Evolutionary conservation across 2,888 invertebrate genomes (phyloP).

Genomic region (Pristionchus japonicus): DNA sequence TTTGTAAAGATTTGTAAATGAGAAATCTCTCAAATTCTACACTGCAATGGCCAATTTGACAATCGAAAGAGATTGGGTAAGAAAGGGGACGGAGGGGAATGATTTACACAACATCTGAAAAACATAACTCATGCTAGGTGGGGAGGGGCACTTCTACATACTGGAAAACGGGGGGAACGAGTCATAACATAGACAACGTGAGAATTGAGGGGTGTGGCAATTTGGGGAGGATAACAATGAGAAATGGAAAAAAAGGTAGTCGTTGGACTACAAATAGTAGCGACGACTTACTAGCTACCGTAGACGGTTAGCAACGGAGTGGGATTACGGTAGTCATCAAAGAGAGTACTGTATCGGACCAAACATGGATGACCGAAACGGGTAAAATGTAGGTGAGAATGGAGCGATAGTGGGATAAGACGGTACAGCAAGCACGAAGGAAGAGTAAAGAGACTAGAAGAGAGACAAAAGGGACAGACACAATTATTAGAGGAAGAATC

Average conservation of each 20-base stretch:
- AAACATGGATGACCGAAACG: no score
- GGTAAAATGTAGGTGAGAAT: no score
- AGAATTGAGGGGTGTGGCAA: neutral
- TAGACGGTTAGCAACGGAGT: no score
- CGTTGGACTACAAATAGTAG: no score
- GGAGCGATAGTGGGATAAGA: no score
- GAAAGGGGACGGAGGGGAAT: neutral
- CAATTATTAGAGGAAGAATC: neutral
- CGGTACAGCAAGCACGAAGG: neutral
- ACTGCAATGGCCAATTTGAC: neutral
- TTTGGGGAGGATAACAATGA: no score
- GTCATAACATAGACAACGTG: neutral
- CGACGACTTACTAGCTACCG: no score
- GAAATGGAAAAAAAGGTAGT: no score
- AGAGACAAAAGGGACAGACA: neutral
- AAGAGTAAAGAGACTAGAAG: neutral
- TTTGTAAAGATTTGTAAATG: slow-evolving; percentile 2
- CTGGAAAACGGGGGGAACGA: neutral
- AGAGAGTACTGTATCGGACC: no score
- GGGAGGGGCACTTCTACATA: neutral
- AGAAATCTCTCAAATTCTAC: neutral
- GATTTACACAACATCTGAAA: neutral
- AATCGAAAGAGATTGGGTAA: neutral
- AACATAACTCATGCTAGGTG: slow-evolving; percentile 13
- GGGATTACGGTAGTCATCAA: no score